A percentile compares a stretch with the other conserved stretches of the same genome.
These are phyloP conservation scores for Todus mexicanus DNA, from an alignment of 2,797 vertebrate species.

Conservation along the genomic window DNA sequence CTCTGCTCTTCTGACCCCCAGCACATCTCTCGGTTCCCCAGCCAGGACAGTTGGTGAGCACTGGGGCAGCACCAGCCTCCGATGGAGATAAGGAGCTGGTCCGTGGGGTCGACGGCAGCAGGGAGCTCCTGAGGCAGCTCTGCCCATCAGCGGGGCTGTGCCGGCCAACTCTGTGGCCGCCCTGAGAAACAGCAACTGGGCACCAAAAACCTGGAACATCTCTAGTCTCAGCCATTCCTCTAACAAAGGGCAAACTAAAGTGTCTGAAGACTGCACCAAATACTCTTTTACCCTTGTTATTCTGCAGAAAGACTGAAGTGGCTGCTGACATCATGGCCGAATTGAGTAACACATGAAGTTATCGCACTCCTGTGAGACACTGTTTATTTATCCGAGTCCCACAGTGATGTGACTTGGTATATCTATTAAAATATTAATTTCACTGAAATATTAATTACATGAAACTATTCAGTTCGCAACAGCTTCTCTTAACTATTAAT, in stretches of 20 bases:
- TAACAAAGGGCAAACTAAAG: not conserved
- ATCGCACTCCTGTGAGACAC: not conserved
- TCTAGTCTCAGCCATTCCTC: not conserved
- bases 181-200: not conserved
- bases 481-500: conserved; percentile 9
- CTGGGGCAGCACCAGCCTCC: not conserved
- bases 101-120: rapidly evolving
- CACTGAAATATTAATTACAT: conserved; percentile 34
- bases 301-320: not conserved
- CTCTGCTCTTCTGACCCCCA: not conserved
- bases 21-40: not conserved
- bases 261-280: not conserved
- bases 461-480: not conserved
- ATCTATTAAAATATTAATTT: conserved; percentile 32
- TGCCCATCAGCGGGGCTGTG: not conserved
- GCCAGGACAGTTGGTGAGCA: not conserved
- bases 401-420: not conserved
- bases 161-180: too few relatives aligned
- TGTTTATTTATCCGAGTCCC: not conserved
- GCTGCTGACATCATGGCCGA: not conserved
- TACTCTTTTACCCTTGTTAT: too few relatives aligned
- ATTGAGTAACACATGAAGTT: not conserved
- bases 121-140: not conserved
- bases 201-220: not conserved
- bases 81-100: not conserved